A percentile compares a stretch with the other conserved stretches of the same genome.
These are phyloP conservation scores for Varanus salvator DNA, from an alignment of 2,113 vertebrate species.

Conservation along the genomic window DNA sequence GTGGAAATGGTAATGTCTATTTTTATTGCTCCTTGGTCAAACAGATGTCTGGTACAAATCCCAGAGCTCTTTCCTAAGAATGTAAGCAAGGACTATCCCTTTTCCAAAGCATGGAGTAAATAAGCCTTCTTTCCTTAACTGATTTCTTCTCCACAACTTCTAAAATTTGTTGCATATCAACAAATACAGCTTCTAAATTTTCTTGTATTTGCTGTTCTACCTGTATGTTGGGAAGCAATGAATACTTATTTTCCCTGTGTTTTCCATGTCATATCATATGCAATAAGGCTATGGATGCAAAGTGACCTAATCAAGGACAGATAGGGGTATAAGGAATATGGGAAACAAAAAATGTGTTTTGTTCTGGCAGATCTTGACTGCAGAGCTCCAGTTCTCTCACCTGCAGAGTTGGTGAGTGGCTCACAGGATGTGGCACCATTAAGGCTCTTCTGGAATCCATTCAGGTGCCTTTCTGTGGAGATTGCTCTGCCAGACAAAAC, in stretches of 20 bases:
- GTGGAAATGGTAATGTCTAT: background rate
- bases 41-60: background rate
- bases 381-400: conserved; percentile 62
- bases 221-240: background rate
- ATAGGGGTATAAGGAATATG: conserved; percentile 32
- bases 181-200: background rate
- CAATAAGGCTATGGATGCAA: background rate
- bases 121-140: background rate
- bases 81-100: background rate
- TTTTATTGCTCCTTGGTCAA: background rate
- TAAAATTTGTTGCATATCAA: background rate
- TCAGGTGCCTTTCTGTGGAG: conserved; percentile 71
- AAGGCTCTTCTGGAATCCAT: conserved; percentile 71
- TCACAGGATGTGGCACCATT: conserved; percentile 58
- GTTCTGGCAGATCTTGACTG: background rate
- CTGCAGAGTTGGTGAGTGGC: conserved; percentile 69
- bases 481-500: conserved; percentile 68
- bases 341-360: conserved; percentile 40
- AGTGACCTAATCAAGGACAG: background rate
- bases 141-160: background rate
- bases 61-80: background rate
- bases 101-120: background rate
- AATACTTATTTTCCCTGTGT: background rate
- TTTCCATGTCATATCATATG: background rate
- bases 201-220: background rate